Conservation (phyloP, 1,140 invertebrate genomes). For the Archegozetes longisetosus region DNA sequence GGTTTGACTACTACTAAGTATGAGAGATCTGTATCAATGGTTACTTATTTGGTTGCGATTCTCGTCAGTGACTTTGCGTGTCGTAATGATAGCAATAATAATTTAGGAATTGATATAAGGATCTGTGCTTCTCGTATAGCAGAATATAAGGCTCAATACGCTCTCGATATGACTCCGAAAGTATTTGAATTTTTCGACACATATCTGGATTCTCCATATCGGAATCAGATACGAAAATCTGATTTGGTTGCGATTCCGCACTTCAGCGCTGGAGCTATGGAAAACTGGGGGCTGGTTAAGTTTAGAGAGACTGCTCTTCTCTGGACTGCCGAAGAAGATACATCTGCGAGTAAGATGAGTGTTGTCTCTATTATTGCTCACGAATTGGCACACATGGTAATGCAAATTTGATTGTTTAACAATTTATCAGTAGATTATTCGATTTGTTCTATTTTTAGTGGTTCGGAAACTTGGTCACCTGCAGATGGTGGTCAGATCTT, state of each 20-base stretch:
- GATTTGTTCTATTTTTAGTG: slow-evolving; percentile 36
- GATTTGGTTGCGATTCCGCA: slow-evolving; percentile 69
- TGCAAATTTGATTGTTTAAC: background rate
- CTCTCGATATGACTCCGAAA: slow-evolving; percentile 51
- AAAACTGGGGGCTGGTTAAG: slow-evolving; percentile 61
- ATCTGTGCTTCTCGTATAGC: background rate
- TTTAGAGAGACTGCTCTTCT: slow-evolving; percentile 8
- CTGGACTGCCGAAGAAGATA: background rate
- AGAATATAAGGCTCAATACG: slow-evolving; percentile 37
- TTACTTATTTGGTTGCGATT: slow-evolving; percentile 77
- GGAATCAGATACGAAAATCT: slow-evolving; percentile 54
- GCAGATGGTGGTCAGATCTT: slow-evolving; percentile 74
- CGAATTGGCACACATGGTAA: slow-evolving; percentile 35
- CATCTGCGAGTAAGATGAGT: slow-evolving; percentile 47
- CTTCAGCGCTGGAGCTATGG: slow-evolving; percentile 87
- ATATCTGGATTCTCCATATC: slow-evolving; percentile 66
- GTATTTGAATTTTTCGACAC: slow-evolving; percentile 65
- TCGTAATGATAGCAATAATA: background rate
- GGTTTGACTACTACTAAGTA: slow-evolving; percentile 37
- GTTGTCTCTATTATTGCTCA: slow-evolving; percentile 62
- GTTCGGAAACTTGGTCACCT: slow-evolving; percentile 64
- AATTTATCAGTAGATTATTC: slow-evolving; percentile 27
- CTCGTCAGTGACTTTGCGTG: slow-evolving; percentile 69
- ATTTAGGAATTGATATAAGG: background rate
- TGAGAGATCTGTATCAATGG: slow-evolving; percentile 65